These are phyloP conservation scores for Aphelocoma californica DNA, from an alignment of 2,797 vertebrate genomes.

Conservation along the genomic window DNA sequence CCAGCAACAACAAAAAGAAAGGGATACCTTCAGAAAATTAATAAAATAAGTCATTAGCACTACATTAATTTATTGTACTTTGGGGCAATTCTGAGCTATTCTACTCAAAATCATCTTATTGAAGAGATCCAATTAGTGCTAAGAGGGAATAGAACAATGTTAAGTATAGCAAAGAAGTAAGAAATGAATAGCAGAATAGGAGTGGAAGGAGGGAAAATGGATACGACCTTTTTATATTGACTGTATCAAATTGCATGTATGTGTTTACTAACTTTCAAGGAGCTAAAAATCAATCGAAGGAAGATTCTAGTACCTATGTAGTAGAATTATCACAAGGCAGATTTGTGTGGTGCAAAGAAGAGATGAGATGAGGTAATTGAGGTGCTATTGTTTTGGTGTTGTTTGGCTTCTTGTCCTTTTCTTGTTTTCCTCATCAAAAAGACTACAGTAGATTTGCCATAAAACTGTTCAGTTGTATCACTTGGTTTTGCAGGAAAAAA, in stretches of 20 bases:
- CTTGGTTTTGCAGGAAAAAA: not conserved
- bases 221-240: rapidly evolving
- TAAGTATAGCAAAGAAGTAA: not conserved
- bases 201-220: not conserved
- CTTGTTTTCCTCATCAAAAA: not conserved
- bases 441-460: not conserved
- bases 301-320: not conserved
- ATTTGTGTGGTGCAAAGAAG: rapidly evolving
- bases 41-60: not conserved
- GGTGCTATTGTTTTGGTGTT: not conserved
- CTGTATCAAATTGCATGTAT: not conserved
- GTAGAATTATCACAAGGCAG: not conserved
- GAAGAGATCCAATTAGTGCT: not conserved
- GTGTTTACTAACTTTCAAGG: not conserved
- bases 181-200: not conserved
- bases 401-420: not conserved
- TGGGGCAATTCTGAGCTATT: not conserved
- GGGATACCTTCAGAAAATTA: not conserved
- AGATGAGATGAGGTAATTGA: not conserved
- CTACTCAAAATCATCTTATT: not conserved
- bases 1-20: not conserved
- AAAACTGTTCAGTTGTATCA: not conserved
- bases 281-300: not conserved
- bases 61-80: no score
- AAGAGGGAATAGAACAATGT: not conserved